phyloP scores from a whole-genome alignment of 2,888 invertebrate genomes.

The Augochlorella aurata region DNA sequence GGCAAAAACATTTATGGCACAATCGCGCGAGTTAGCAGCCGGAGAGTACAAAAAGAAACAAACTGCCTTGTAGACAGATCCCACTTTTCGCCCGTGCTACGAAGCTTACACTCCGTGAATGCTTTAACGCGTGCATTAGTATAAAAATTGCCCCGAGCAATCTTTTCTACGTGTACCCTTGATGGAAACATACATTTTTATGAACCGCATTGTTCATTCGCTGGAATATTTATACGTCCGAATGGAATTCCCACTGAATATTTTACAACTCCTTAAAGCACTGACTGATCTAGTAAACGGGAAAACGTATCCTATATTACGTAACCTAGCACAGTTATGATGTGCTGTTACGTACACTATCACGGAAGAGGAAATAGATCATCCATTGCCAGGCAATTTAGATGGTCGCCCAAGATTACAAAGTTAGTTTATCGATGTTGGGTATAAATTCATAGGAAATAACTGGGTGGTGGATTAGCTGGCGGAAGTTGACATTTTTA shows the following conservation, averaged over 20 bases:
- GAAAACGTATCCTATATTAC: neutral
- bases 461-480: too few species aligned
- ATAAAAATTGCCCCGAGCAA: constrained; percentile 24
- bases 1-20: neutral
- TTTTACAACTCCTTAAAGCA: neutral
- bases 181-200: neutral
- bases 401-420: neutral
- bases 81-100: neutral
- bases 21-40: neutral
- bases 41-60: neutral
- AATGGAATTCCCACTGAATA: constrained; percentile 1
- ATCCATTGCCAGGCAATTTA: neutral
- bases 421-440: too few species aligned
- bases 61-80: constrained; percentile 29
- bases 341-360: neutral
- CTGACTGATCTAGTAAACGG: neutral
- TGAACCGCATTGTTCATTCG: neutral
- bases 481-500: too few species aligned
- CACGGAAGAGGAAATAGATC: neutral
- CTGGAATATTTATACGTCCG: neutral
- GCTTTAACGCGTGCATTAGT: constrained; percentile 12
- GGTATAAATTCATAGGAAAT: too few species aligned
- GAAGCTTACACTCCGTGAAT: constrained; percentile 19
- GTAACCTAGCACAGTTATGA: neutral
- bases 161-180: constrained; percentile 2